Conservation (phyloP, 2,888 invertebrate genomes). For the Hyles lineata region DNA sequence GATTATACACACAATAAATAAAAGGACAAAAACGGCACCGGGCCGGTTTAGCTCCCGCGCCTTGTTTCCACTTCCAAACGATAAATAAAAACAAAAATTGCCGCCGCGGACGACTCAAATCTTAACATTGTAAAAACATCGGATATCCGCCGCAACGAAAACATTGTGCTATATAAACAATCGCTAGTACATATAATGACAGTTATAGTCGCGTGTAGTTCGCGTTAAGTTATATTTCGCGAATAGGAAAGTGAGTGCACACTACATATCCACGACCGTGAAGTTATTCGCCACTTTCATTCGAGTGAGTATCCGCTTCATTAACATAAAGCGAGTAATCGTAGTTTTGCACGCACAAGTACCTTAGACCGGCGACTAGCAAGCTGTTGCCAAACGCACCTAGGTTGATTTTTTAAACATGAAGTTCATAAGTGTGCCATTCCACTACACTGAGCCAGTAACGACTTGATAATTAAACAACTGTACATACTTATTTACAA, state of each 20-base stretch:
- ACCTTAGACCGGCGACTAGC: neutral
- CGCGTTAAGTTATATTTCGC: neutral
- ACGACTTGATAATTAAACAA: neutral
- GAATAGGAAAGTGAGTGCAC: constrained; percentile 30
- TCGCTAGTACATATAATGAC: neutral
- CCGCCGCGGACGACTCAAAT: constrained; percentile 41
- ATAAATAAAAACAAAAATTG: constrained; percentile 57
- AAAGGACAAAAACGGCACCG: constrained; percentile 60
- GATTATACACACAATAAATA: constrained; percentile 58
- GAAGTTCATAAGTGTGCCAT: constrained; percentile 11
- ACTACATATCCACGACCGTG: constrained; percentile 33
- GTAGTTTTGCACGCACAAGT: constrained; percentile 12
- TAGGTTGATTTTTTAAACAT: neutral
- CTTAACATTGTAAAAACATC: constrained; percentile 23
- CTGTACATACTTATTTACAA: constrained; percentile 2
- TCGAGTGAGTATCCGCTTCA: constrained; percentile 40
- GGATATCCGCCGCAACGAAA: constrained; percentile 7
- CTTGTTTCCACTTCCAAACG: constrained; percentile 52
- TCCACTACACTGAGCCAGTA: constrained; percentile 11
- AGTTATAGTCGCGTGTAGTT: neutral
- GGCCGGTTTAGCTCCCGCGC: constrained; percentile 67
- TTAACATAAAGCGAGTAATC: constrained; percentile 31
- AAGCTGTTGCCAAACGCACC: neutral
- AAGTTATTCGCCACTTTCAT: constrained; percentile 43
- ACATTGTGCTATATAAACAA: constrained; percentile 11